Base-by-base conservation (phyloP, 2,888 invertebrate genomes). In the Phortica okadai region DNA sequence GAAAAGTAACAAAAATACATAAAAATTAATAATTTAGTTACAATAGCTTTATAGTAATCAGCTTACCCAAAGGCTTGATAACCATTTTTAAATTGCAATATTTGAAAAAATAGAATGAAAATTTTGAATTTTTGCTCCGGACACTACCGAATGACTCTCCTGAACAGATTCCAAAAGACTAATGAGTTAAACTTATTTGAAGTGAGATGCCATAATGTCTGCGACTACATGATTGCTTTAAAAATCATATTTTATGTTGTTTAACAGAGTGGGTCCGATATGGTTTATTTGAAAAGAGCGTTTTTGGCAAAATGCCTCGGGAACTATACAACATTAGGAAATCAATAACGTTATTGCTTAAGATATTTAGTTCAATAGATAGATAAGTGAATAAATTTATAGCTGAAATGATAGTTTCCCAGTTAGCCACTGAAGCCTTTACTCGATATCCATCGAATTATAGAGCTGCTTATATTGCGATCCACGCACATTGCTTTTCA, bases 401-500 rank as follows among this genome's bases (percentile, higher is more conserved):
- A 72, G 54, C 14, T 72, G 42, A 73, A 58, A 25, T 2, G 41
- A n/a, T n/a, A 41, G 14, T 62, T 42, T 54, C 33, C 45, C n/a
- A 11, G 33, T 50, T 25, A 16, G 16, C 44, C n/a, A 41, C 11
- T 10, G 8, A 33, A n/a, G 54, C 21, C n/a, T 79, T 79, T 79
- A 89, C 77, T 89, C 89, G 72, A 83, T 76, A 44, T 91, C 91
- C 74, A 91, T 85, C 54, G 91, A 84, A 80, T 91, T 91, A 77
- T 91, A 91, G 1, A 91, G 86, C 75, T 91, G 86, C 77, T 90
- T 91, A 75, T 91, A 91, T 25, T 90, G 88, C 4, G 87, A 85
- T 33, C 88, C 86, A 44, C 84, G 84, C 3, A 86, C 88, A 78
- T 86, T 86, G 44, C 81, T 85, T 25, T 88, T 84, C 16, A 91